Evolutionary conservation across 2,797 vertebrate species (phyloP), one percentile per base, ranked within the genome.

Genomic region (Hydrolagus colliei): DNA sequence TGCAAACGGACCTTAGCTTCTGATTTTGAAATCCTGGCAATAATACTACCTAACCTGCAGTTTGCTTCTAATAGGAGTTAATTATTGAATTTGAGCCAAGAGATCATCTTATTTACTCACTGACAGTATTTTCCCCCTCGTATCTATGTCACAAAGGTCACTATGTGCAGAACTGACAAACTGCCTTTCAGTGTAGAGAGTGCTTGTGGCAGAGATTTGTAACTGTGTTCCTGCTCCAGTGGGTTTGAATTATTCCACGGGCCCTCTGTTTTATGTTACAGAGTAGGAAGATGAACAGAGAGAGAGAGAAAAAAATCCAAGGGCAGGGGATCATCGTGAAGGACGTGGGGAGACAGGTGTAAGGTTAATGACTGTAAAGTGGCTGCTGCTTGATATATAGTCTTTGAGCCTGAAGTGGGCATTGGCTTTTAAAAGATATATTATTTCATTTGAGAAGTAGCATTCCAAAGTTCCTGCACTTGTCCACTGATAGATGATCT

Each of bases 361-460:
- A 96, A 98, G 97, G 97, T 99, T 99, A 99, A 99, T 98, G 96
- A 97, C 94, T 95, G 95, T 96, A 96, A 96, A 97, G 96, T 95
- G 94, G 95, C 95, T 96, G 96, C 93, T 95, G 93, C 94, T 96
- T 99, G 98, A 99, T 99, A 96, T 99, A 99, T 98, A 96, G 97
- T 94, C 94, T 93, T 93, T 89, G 91, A 94, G 95, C 94, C 95
- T 92, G 95, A 96, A 93, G 96, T 94, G 93, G 96, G 97, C 96
- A 95, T 96, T 96, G 96, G 96, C 96, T 98, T 98, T 98, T 97
- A 98, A 86, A 97, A 99, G 98, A 99, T 99, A 99, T 99, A 99
- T 99, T 98, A 99, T 99, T 99, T 99, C 97, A 99, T 99, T 99
- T 99, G 97, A 97, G 96, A 95, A 96, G 95, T 96, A 96, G 96